A percentile compares a stretch with the other conserved stretches of the same genome.
phyloP scores from a whole-genome alignment of 2,888 invertebrate genomes.

The Mystacides longicornis region DNA sequence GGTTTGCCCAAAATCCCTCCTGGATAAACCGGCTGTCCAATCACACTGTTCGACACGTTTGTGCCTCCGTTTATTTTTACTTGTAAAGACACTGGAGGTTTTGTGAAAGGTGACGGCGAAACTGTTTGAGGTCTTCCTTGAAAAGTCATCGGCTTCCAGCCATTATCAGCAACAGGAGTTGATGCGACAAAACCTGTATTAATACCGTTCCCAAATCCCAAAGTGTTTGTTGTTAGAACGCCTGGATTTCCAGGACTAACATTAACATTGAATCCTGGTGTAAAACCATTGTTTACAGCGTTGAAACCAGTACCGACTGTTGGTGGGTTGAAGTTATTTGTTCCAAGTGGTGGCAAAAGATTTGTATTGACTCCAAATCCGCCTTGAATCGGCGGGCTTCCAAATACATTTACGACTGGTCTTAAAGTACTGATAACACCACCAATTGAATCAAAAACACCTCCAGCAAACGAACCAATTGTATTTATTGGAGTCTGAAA shows the following conservation, averaged over 20 bases:
- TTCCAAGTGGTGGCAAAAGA: neutral
- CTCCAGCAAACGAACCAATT: neutral
- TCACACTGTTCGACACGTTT: conserved; percentile 13
- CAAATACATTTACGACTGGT: neutral
- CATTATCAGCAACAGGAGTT: neutral
- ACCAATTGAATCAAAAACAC: neutral
- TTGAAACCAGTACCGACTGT: neutral
- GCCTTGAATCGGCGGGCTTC: neutral
- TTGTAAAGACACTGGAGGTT: conserved; percentile 3
- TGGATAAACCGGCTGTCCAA: conserved; percentile 14
- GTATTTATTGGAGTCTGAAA: neutral
- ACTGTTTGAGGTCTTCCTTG: neutral
- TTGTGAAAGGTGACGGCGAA: neutral
- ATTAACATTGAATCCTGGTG: neutral
- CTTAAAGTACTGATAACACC: neutral
- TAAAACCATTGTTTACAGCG: neutral
- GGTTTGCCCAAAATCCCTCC: conserved; percentile 13
- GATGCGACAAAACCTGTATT: neutral
- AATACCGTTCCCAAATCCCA: conserved; percentile 16
- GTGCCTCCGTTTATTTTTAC: conserved; percentile 13
- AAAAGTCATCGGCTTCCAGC: neutral
- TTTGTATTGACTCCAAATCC: neutral
- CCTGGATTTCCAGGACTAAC: neutral
- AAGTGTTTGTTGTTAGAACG: conserved; percentile 25
- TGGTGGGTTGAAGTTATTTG: neutral